Evolutionary conservation across 2,888 invertebrate genomes (phyloP).

Genomic region (Drosophila seclusa): DNA sequence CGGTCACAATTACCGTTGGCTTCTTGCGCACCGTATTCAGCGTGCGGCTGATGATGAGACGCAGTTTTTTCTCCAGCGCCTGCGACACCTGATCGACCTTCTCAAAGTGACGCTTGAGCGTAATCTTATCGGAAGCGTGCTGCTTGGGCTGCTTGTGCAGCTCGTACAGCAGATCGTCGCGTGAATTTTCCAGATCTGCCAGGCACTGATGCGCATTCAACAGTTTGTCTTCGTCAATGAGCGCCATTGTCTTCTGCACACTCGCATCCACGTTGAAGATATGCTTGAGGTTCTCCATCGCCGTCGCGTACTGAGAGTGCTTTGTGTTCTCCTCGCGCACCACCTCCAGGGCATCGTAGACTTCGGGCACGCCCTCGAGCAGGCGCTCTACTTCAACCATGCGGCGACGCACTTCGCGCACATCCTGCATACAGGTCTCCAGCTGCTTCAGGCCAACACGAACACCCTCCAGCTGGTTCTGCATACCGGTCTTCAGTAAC

Average conservation of each 20-base stretch:
- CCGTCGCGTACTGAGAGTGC: slow-evolving; percentile 98
- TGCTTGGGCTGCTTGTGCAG: slow-evolving; percentile 97
- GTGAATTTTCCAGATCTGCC: slow-evolving; percentile 97
- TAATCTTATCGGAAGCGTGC: slow-evolving; percentile 92
- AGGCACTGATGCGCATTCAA: slow-evolving; percentile 97
- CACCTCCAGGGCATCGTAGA: slow-evolving; percentile 92
- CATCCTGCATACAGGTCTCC: slow-evolving; percentile 93
- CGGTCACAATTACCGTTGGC: slow-evolving; percentile 97
- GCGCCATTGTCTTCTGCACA: slow-evolving; percentile 96
- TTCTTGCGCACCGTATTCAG: slow-evolving; percentile 97
- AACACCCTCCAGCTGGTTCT: slow-evolving; percentile 98
- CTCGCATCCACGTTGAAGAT: slow-evolving; percentile 99
- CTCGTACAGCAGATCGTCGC: slow-evolving; percentile 97
- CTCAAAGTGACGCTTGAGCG: slow-evolving; percentile 97
- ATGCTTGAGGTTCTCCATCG: slow-evolving; percentile 98
- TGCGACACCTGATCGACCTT: slow-evolving; percentile 96
- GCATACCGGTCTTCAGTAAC: slow-evolving; percentile 96
- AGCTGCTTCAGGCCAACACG: slow-evolving; percentile 96
- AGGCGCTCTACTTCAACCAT: slow-evolving; percentile 91
- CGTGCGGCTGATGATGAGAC: slow-evolving; percentile 94
- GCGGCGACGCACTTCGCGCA: slow-evolving; percentile 90
- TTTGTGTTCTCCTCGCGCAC: slow-evolving; percentile 96
- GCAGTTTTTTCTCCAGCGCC: slow-evolving; percentile 95
- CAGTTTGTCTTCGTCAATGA: slow-evolving; percentile 97
- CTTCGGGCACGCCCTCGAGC: slow-evolving; percentile 91